A percentile compares a stretch with the other conserved stretches of the same genome.
These are phyloP conservation scores for Craseonycteris thonglongyai DNA, from an alignment of 2,113 vertebrate genomes.

Conservation along the genomic window DNA sequence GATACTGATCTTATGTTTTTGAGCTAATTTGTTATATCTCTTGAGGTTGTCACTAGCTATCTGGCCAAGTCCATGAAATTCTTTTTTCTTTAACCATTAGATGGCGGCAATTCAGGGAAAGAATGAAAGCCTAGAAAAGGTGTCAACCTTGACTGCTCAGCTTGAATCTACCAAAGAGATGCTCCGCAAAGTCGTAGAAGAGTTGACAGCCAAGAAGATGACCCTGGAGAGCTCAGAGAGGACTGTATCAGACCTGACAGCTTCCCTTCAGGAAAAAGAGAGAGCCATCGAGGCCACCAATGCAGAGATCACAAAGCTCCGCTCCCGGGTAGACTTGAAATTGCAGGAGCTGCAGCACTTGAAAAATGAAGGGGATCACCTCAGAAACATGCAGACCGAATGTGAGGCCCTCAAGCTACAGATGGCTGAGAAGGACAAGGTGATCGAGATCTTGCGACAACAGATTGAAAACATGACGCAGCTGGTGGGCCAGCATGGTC, in stretches of 20 bases:
- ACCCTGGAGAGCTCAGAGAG: constrained; percentile 76
- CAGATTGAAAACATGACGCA: constrained; percentile 78
- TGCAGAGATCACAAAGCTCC: constrained; percentile 69
- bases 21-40: background rate
- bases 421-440: constrained; percentile 77
- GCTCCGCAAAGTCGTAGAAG: constrained; percentile 64
- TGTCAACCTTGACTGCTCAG: constrained; percentile 71
- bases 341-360: constrained; percentile 74
- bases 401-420: constrained; percentile 74
- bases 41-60: background rate
- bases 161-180: constrained; percentile 76
- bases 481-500: constrained; percentile 72
- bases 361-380: constrained; percentile 69
- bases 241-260: constrained; percentile 28
- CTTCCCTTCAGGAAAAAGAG: constrained; percentile 72
- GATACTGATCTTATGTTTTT: background rate
- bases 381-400: constrained; percentile 58
- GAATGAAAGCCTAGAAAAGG: constrained; percentile 73
- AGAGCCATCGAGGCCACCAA: constrained; percentile 66
- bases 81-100: constrained; percentile 61
- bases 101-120: constrained; percentile 74
- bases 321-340: constrained; percentile 74
- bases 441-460: constrained; percentile 71
- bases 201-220: constrained; percentile 66
- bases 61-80: background rate